Evolutionary conservation across 2,797 vertebrate genomes (phyloP), one percentile per base, ranked within the genome.

Genomic region (Cottoperca gobio): DNA sequence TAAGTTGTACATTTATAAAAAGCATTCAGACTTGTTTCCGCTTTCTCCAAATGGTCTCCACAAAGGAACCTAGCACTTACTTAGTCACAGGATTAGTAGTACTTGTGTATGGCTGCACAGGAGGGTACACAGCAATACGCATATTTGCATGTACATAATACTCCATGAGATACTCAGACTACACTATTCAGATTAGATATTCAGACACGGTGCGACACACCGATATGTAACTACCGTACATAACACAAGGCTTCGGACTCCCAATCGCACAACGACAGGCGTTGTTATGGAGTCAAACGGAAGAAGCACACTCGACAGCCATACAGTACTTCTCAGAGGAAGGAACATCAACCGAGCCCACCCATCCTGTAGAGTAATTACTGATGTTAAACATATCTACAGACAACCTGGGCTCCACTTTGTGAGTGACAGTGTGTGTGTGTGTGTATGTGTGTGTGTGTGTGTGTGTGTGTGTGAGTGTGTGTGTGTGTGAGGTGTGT

Each of bases 321-420:
- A 84, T 70, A 82, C 82, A 64, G 84, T 72, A 73, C 81, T 92
- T 89, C 85, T 81, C 81, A 85, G 70, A 75, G 84, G 81, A 66
- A 84, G 73, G 67, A 64, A 33, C 67, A 81, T 87, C 79, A 70
- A 75, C 58, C 31, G 39, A 81, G 75, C 67, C 78, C 84, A 80
- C 77, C 69, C 78, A 91, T 91, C 87, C 79, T 90, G 85, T 43
- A 88, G 84, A 89, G 87, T 86, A 82, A 90, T 91, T 82, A 92
- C 87, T 86, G 80, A 85, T 74, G 81, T 86, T 87, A 79, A 84
- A 90, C 79, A 87, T 82, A 88, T 91, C 89, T 88, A 87, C 85
- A 82, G 80, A 87, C 79, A 76, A 86, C 76, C 76, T 81, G 79
- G 79, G 79, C 87, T 87, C 73, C 81, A 67, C 77, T 77, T 17